Percentiles rank a stretch among this genome's conserved stretches.
Conservation (phyloP, 2,113 vertebrate species). For the Nothocercus julius region DNA sequence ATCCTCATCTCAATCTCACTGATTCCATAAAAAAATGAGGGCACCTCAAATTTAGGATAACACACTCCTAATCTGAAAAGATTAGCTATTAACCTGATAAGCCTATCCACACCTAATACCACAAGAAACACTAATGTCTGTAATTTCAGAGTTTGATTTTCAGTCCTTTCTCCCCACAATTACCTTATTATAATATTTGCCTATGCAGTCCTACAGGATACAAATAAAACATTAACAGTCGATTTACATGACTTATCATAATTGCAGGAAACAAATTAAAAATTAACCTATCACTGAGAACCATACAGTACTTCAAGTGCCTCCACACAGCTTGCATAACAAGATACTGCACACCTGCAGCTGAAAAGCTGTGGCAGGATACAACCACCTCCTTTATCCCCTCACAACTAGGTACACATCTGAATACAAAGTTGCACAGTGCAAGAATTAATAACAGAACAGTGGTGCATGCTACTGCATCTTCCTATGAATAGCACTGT, state of each 20-base stretch:
- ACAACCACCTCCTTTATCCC: not conserved
- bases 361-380: not conserved
- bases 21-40: not conserved
- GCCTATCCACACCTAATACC: not conserved
- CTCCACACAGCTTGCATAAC: no score
- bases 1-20: not conserved
- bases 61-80: not conserved
- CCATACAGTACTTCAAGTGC: not conserved
- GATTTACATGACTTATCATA: not conserved
- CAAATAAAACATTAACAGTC: not conserved
- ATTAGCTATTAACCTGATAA: not conserved
- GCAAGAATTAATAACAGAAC: not conserved
- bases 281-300: not conserved
- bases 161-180: not conserved
- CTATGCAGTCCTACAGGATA: not conserved
- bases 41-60: not conserved
- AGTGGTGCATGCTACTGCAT: rapidly evolving
- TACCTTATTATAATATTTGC: not conserved
- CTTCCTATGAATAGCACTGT: not conserved
- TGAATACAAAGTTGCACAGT: not conserved
- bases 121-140: not conserved
- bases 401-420: not conserved
- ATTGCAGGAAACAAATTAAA: not conserved
- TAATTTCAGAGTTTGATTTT: not conserved
- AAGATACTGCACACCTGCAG: not conserved